phyloP scores from a whole-genome alignment of 2,888 invertebrate species.

The Pristionchus fissidentatus region DNA sequence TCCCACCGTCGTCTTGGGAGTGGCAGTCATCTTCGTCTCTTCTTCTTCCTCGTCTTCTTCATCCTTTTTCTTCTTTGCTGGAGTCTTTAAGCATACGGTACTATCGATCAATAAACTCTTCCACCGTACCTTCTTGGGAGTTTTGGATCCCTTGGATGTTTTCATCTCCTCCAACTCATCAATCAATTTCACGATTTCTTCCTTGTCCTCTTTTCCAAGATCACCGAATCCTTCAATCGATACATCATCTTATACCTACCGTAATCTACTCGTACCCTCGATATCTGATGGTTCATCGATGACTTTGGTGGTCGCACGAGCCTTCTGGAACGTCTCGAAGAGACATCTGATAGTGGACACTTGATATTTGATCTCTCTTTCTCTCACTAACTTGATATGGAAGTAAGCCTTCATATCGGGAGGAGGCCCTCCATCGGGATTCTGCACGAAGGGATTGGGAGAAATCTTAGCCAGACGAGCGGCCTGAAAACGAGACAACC shows the following conservation, averaged over 20 bases:
- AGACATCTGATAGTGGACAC: constrained; percentile 80
- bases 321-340: constrained; percentile 86
- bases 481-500: constrained; percentile 48
- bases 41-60: constrained; percentile 14
- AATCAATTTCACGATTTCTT: constrained; percentile 57
- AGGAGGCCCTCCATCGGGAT: constrained; percentile 77
- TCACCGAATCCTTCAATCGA: constrained; percentile 50
- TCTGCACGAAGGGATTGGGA: constrained; percentile 84
- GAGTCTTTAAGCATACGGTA: constrained; percentile 6
- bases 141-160: constrained; percentile 36
- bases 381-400: constrained; percentile 77
- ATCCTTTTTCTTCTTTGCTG: constrained; percentile 14
- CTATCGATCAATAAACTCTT: neutral
- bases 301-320: constrained; percentile 86
- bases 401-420: constrained; percentile 88
- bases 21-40: neutral
- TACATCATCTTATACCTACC: neutral
- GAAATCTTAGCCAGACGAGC: constrained; percentile 85
- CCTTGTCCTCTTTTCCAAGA: constrained; percentile 54
- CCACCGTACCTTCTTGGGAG: constrained; percentile 25
- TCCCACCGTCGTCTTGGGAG: neutral
- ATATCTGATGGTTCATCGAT: constrained; percentile 86
- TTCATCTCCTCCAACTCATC: constrained; percentile 56
- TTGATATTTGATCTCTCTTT: neutral
- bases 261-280: constrained; percentile 76